These are phyloP conservation scores for Tinea trinotella DNA, from an alignment of 2,888 invertebrate species.

Conservation along the genomic window DNA sequence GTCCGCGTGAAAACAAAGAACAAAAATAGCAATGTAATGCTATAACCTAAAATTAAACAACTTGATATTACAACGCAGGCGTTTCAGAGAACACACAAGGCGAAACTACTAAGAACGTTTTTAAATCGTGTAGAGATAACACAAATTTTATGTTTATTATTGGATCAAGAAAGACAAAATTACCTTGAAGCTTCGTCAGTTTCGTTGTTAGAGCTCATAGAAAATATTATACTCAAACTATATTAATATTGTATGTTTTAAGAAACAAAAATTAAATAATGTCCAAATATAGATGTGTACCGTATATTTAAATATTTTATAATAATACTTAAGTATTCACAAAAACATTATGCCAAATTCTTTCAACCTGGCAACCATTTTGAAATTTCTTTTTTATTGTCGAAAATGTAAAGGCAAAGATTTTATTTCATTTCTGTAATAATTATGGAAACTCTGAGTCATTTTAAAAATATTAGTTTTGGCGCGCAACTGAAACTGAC, in stretches of 20 bases:
- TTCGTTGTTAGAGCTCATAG: slow-evolving; percentile 71
- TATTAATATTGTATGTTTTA: slow-evolving; percentile 30
- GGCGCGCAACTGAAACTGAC: no score
- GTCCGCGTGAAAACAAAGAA: slow-evolving; percentile 45
- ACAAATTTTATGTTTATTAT: slow-evolving; percentile 16
- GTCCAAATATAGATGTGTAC: background rate
- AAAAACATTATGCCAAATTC: slow-evolving; percentile 38
- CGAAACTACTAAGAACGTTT: slow-evolving; percentile 21
- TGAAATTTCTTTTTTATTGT: slow-evolving; percentile 31
- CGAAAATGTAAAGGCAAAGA: no score
- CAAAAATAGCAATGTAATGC: slow-evolving; percentile 64
- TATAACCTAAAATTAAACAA: slow-evolving; percentile 35
- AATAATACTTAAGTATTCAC: slow-evolving; percentile 34
- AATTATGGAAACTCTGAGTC: no score
- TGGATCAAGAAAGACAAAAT: slow-evolving; percentile 24
- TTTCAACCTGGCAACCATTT: slow-evolving; percentile 48
- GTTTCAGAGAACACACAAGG: background rate
- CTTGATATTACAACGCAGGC: slow-evolving; percentile 14
- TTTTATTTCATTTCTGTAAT: no score
- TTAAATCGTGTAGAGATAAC: slow-evolving; percentile 10
- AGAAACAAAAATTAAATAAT: background rate
- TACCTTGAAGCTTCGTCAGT: slow-evolving; percentile 73
- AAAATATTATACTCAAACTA: slow-evolving; percentile 49
- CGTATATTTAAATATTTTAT: slow-evolving; percentile 9
- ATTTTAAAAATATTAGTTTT: no score